phyloP scores from a whole-genome alignment of 2,888 invertebrate species.

The Ennomos fuscantarius region DNA sequence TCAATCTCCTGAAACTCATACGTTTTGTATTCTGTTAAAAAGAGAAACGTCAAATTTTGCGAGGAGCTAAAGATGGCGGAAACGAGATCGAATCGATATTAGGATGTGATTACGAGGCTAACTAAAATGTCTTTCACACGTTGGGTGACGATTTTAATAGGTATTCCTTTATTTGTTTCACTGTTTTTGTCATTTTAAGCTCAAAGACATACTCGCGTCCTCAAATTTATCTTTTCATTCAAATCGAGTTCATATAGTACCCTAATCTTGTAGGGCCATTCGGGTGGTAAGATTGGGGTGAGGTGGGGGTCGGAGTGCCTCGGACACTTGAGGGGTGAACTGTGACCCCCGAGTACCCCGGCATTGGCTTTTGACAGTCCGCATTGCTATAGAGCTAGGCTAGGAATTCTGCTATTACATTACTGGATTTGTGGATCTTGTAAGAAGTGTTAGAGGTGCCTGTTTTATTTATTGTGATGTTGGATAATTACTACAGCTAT shows the following conservation, averaged over 20 bases:
- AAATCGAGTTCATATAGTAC: conserved; percentile 50
- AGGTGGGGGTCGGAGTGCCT: conserved; percentile 55
- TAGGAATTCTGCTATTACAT: conserved; percentile 49
- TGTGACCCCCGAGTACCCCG: conserved; percentile 60
- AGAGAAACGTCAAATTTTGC: too few species aligned
- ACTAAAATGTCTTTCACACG: too few species aligned
- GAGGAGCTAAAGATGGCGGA: too few species aligned
- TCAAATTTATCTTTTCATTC: conserved; percentile 13
- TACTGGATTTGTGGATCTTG: conserved; percentile 30
- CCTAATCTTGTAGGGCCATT: conserved; percentile 58
- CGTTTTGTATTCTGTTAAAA: too few species aligned
- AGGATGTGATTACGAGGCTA: too few species aligned
- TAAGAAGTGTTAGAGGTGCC: conserved; percentile 9
- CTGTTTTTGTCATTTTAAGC: too few species aligned
- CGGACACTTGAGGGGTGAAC: conserved; percentile 71
- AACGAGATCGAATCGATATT: too few species aligned
- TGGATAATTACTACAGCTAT: neutral
- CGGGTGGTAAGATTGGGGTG: conserved; percentile 54
- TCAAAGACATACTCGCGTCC: too few species aligned
- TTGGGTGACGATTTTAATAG: too few species aligned
- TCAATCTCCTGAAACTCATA: too few species aligned
- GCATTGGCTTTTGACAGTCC: conserved; percentile 79
- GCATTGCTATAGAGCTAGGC: conserved; percentile 60
- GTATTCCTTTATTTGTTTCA: too few species aligned
- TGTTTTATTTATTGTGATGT: conserved; percentile 8